Evolutionary conservation across 2,888 invertebrate genomes (phyloP), one percentile per base, ranked within the genome.

Genomic region (Andrena haemorrhoa): DNA sequence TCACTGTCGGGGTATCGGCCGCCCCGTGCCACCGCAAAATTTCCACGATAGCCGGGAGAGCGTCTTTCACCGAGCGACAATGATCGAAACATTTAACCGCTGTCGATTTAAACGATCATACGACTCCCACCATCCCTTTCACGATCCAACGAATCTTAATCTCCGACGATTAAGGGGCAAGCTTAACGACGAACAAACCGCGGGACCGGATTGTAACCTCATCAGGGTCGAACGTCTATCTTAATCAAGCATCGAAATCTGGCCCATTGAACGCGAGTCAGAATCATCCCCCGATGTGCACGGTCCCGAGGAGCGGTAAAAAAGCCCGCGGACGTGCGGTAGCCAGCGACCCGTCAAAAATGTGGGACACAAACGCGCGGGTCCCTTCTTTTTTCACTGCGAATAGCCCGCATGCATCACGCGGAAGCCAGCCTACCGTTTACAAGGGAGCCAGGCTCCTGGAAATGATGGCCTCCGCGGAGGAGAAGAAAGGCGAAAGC

Each of bases 371-470:
- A 83, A 79, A 71, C 69, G 77, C 76, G 74, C 68, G 65, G 76
- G 73, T 71, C 64, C 68, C 75, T 73, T 70, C 71, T 73, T 83
- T 75, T 77, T 79, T 65, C 79, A 82, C 83, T 86, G 90, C 90
- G 88, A 89, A 89, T 89, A 90, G 88, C 89, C 90, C 88, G 89
- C 90, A 89, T 89, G 86, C 84, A 89, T 89, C 88, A 85, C 83
- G 84, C 83, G 79, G 84, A 81, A 83, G 75, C 84, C 70, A 72
- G 71, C 76, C 83, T 63, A 35, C 84, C 83, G 78, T 88, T 90
- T 85, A 87, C 86, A 89, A 87, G 87, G 82, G 88, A 89, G 75
- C 75, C 85, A 83, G 81, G 86, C 75, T 83, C 82, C 89, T 89
- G 88, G 87, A 88, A 89, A 86, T 86, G 88, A 89, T 88, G 84